Evolutionary conservation across 2,797 vertebrate genomes (phyloP).

Genomic region (Philypnodon macrostomus): DNA sequence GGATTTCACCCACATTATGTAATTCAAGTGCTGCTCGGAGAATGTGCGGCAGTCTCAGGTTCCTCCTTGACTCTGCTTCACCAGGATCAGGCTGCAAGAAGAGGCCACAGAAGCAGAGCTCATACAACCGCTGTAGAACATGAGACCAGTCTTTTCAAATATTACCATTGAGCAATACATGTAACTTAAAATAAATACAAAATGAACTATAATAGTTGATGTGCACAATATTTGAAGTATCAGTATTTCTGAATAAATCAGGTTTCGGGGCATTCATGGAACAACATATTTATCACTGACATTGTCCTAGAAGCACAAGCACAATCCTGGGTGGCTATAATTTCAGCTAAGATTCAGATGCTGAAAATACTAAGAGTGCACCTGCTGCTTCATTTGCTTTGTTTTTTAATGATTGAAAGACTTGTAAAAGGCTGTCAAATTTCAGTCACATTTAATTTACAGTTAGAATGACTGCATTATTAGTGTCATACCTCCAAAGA

Average conservation of each 20-base stretch:
- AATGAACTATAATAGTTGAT: no score
- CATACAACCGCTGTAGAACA: slow-evolving; percentile 5
- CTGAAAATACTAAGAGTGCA: no score
- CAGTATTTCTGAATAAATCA: no score
- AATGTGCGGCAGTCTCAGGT: slow-evolving; percentile 65
- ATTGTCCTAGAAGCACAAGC: no score
- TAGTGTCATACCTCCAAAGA: no score
- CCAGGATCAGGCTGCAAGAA: slow-evolving; percentile 54
- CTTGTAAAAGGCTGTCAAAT: background rate
- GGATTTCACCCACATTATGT: slow-evolving; percentile 78
- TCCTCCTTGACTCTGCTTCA: slow-evolving; percentile 54
- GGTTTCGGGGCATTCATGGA: no score
- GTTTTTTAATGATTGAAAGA: slow-evolving; percentile 13
- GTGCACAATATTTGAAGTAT: no score
- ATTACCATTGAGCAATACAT: no score
- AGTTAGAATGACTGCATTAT: background rate
- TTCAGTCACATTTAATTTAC: slow-evolving; percentile 9
- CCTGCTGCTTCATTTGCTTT: slow-evolving; percentile 2
- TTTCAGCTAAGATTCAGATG: no score
- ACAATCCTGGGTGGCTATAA: background rate
- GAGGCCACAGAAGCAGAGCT: slow-evolving; percentile 36
- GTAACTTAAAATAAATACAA: no score
- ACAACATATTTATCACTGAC: no score
- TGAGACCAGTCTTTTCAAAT: no score
- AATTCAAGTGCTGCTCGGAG: slow-evolving; percentile 74